Base-by-base conservation (phyloP, 2,797 vertebrate species). In the Poecilia picta region DNA sequence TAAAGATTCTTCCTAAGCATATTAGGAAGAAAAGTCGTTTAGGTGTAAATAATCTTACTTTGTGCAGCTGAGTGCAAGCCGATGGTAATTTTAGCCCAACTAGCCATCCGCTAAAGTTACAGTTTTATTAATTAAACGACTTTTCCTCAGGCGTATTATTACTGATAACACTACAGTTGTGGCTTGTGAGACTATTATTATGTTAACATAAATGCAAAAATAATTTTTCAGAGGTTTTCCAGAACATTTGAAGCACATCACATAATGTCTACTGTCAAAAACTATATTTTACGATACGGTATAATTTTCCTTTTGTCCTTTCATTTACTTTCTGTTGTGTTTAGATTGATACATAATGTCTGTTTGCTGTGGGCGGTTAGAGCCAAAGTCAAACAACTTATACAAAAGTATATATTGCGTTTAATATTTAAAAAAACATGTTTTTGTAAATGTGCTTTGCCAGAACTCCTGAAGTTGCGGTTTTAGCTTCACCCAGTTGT, bases 31-130 rank as follows among this genome's bases (percentile, higher is more conserved):
- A 16, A 7, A 0, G 1, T 8, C 46, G 2, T 74, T 41, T 47
- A 18, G 4, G 23, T 28, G 16, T 23, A 46, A 1, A 25, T 72
- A 71, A 3, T 3, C 15, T 47, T 5, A 51, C 41, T 4, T 4
- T 33, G 5, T 33, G 46, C 20, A 72, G 47, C 43, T 36, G 45
- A 64, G 18, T 28, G 70, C 2, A 3, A 18, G 51, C 41, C 23
- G 23, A 15, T 81, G 85, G 79, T 83, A 82, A 57, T 23, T 55
- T 78, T 75, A 89, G 82, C 82, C 31, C 6, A 15, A 4, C 18
- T 59, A 75, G 72, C 81, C 62, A 49, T 43, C 47, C 0, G 41
- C 3, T 20, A 72, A 25, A 15, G 15, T 45, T 45, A 23, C 23
- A n/a, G 12, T 16, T n/a, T 71, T 45, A 71, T 71, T 45, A 25